Evolutionary conservation across 2,888 invertebrate species (phyloP), one percentile per base, ranked within the genome.

Genomic region (Nymphalis c-album): DNA sequence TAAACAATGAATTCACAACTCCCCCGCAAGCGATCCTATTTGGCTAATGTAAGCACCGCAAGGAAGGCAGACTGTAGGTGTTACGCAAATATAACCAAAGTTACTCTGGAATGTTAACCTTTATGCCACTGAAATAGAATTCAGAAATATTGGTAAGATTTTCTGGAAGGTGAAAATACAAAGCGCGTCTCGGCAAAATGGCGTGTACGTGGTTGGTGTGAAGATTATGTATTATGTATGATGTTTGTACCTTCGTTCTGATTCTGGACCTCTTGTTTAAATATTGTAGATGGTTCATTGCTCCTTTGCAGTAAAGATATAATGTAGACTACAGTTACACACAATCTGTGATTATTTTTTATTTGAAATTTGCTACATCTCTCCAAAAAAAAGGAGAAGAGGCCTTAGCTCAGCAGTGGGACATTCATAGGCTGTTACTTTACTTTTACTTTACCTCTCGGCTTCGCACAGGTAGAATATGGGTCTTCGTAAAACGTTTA

Each of bases 181-280:
- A 53, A 26, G 58, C 62, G 57, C 59, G 70, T 73, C 48, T 68
- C 57, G 31, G 59, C 63, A 65, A 70, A 70, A 74, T 68, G 70
- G 63, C 66, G 63, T 57, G 60, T 70, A 72, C 74, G 73, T 74
- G 73, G 64, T 46, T 63, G 64, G 71, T 69, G 72, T 72, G 70
- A 71, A 70, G 70, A 69, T 73, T 70, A 72, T 73, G 73, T 71
- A 73, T 75, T 72, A 74, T 70, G 72, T 69, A 73, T 71, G 71
- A 73, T 60, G 61, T 68, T 69, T 64, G 71, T 68, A 50, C 69
- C 63, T 61, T 67, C 64, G 64, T 68, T 68, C 66, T 69, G 71
- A 73, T 68, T 71, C 68, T 53, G 62, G 62, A 66, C 62, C 59
- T 67, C 60, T 71, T 69, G 71, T 73, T 69, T 63, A 60, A 67